Conservation (phyloP, 1,140 invertebrate species). For the Meloidogyne exigua region DNA sequence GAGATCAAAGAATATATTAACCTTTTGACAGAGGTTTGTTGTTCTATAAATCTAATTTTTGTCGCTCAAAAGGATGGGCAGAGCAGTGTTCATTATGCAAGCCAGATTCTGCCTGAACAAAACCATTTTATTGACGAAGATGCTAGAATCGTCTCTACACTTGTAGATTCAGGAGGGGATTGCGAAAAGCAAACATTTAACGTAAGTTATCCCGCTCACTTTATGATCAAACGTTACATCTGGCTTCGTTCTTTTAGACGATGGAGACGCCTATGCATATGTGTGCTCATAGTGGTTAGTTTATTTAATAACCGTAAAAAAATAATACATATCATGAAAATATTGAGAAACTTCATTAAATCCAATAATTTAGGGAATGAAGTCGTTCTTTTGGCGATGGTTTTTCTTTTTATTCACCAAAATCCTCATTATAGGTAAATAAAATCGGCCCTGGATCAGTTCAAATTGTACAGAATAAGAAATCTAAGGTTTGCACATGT, state of each 20-base stretch:
- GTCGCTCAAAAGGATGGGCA: constrained; percentile 76
- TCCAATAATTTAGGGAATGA: constrained; percentile 78
- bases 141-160: constrained; percentile 79
- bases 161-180: constrained; percentile 85
- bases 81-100: constrained; percentile 81
- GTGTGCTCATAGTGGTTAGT: constrained; percentile 65
- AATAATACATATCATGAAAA: too few relatives aligned
- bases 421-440: constrained; percentile 58
- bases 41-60: constrained; percentile 17
- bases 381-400: constrained; percentile 87
- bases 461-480: constrained; percentile 87
- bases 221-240: neutral
- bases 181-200: constrained; percentile 77
- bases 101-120: constrained; percentile 64
- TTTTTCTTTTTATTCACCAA: constrained; percentile 63
- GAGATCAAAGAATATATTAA: constrained; percentile 65
- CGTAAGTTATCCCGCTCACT: constrained; percentile 63
- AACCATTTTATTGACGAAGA: constrained; percentile 76
- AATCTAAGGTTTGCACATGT: constrained; percentile 70
- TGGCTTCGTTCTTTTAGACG: constrained; percentile 24
- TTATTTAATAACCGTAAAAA: too few relatives aligned
- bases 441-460: constrained; percentile 81
- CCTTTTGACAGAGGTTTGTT: constrained; percentile 65
- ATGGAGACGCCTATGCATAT: constrained; percentile 91
- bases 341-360: too few relatives aligned